Evolutionary conservation across 2,888 invertebrate genomes (phyloP).

Genomic region (Heliconius erato): DNA sequence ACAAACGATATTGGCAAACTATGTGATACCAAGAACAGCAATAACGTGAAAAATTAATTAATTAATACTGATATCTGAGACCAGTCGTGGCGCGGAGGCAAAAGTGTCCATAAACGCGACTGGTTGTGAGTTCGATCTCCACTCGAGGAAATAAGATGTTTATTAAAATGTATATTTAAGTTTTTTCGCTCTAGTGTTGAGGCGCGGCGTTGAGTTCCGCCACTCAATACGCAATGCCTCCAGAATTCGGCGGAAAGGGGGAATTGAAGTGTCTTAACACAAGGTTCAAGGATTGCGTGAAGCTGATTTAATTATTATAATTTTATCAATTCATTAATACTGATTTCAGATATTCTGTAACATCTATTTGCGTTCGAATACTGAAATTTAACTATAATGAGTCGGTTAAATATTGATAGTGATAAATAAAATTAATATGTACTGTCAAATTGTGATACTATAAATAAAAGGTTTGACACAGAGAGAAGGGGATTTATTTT

Average conservation of each 20-base stretch:
- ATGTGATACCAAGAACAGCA: not conserved
- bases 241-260: no score
- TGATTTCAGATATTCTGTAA: not conserved
- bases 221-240: no score
- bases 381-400: not conserved
- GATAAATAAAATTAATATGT: not conserved
- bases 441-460: not conserved
- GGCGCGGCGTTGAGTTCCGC: no score
- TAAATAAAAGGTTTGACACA: not conserved
- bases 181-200: no score
- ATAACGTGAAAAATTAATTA: constrained; percentile 12
- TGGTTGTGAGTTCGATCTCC: no score
- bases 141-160: no score
- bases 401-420: not conserved
- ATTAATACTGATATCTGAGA: not conserved
- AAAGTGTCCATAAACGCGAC: no score
- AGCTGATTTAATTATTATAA: not conserved
- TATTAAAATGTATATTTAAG: no score
- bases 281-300: not conserved
- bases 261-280: no score
- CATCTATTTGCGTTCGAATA: not conserved
- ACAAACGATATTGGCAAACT: constrained; percentile 10
- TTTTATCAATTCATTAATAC: not conserved
- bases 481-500: not conserved
- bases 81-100: no score